These are phyloP conservation scores for Mythimna ferrago DNA, from an alignment of 2,888 invertebrate genomes.

Conservation along the genomic window DNA sequence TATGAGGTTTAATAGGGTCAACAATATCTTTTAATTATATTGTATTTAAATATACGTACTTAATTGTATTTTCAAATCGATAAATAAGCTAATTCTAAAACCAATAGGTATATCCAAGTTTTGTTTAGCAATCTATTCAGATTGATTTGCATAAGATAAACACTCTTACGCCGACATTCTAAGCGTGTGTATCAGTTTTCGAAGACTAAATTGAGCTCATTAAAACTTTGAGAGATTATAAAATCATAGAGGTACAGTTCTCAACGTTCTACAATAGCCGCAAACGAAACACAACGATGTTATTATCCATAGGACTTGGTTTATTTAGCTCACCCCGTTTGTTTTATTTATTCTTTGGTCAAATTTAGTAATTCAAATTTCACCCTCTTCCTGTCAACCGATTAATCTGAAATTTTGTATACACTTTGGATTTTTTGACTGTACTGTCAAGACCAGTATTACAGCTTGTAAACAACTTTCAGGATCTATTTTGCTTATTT, in stretches of 20 bases:
- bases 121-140: neutral
- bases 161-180: slow-evolving; percentile 11
- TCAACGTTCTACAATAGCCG: slow-evolving; percentile 73
- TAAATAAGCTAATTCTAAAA: neutral
- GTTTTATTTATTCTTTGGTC: too few species aligned
- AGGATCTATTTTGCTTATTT: slow-evolving; percentile 39
- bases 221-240: slow-evolving; percentile 79
- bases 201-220: slow-evolving; percentile 78
- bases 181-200: slow-evolving; percentile 64
- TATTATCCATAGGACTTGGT: slow-evolving; percentile 34
- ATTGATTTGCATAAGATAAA: slow-evolving; percentile 14
- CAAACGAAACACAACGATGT: slow-evolving; percentile 61
- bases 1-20: slow-evolving; percentile 30
- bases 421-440: too few species aligned
- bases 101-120: neutral
- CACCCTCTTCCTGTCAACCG: too few species aligned
- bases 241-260: slow-evolving; percentile 74
- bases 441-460: slow-evolving; percentile 2
- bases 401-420: too few species aligned
- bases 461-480: slow-evolving; percentile 45
- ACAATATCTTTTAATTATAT: neutral
- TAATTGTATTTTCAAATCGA: neutral
- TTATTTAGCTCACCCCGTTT: too few species aligned
- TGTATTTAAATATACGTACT: neutral
- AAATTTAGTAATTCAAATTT: too few species aligned